These are phyloP conservation scores for Lasioglossum leucozonium DNA, from an alignment of 2,888 invertebrate genomes.

Conservation along the genomic window DNA sequence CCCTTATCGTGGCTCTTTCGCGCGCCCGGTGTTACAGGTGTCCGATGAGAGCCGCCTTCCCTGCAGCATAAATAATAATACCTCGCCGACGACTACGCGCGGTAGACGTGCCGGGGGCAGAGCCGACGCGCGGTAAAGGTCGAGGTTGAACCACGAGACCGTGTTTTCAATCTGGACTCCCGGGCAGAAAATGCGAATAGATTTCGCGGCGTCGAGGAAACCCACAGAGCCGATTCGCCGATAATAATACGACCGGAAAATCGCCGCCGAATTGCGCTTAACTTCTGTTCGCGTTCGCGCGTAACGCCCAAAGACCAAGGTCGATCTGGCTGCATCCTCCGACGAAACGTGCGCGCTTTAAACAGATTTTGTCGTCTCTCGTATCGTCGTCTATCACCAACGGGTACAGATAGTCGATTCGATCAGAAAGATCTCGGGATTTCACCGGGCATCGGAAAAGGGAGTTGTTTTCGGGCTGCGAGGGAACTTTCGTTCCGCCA, in stretches of 20 bases:
- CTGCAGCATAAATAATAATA: background rate
- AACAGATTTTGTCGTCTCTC: no score
- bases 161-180: background rate
- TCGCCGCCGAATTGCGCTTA: no score
- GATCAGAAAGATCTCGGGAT: background rate
- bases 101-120: background rate
- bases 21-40: conserved; percentile 2
- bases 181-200: background rate
- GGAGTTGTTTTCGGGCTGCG: no score
- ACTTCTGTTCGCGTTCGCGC: no score
- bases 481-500: no score
- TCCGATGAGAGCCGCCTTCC: background rate
- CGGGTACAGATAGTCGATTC: background rate
- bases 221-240: background rate
- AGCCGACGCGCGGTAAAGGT: background rate
- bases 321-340: no score
- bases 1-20: background rate
- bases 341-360: no score
- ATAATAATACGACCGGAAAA: no score
- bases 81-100: background rate
- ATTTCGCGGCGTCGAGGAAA: background rate
- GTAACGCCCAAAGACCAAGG: no score
- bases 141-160: background rate
- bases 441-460: no score
- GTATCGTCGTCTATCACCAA: no score